Evolutionary conservation across 2,888 invertebrate species (phyloP).

Genomic region (Andrena flavipes): DNA sequence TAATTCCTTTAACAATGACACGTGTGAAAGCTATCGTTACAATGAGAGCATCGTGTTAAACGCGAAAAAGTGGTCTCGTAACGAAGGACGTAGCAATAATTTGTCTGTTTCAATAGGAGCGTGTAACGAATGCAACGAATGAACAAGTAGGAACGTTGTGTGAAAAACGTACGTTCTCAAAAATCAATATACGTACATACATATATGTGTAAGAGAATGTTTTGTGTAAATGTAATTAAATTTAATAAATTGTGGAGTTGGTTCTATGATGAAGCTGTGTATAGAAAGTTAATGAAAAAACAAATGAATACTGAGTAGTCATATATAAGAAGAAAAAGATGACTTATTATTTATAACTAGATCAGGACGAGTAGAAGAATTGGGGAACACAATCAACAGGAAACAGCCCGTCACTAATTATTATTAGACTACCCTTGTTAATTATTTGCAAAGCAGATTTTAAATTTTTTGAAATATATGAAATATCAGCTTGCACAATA

Average conservation of each 20-base stretch:
- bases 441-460: too few species aligned
- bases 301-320: not conserved
- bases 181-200: slow-evolving; percentile 33
- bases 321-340: not conserved
- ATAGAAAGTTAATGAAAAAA: not conserved
- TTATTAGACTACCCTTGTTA: too few species aligned
- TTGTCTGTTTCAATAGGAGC: slow-evolving; percentile 17
- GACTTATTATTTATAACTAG: too few species aligned
- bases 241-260: not conserved
- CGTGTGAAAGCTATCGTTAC: slow-evolving; percentile 51
- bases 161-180: slow-evolving; percentile 25
- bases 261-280: not conserved
- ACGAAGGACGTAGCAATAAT: slow-evolving; percentile 23
- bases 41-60: slow-evolving; percentile 27
- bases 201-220: not conserved
- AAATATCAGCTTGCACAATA: too few species aligned
- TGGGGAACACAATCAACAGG: too few species aligned
- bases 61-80: slow-evolving; percentile 27
- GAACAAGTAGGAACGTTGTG: not conserved
- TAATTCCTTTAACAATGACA: slow-evolving; percentile 65
- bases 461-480: too few species aligned
- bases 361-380: too few species aligned
- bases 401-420: too few species aligned
- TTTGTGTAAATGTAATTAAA: not conserved
- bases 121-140: not conserved